Conservation (phyloP, 35 echinoderm and acorn worm species). For the Apostichopus japonicus region DNA sequence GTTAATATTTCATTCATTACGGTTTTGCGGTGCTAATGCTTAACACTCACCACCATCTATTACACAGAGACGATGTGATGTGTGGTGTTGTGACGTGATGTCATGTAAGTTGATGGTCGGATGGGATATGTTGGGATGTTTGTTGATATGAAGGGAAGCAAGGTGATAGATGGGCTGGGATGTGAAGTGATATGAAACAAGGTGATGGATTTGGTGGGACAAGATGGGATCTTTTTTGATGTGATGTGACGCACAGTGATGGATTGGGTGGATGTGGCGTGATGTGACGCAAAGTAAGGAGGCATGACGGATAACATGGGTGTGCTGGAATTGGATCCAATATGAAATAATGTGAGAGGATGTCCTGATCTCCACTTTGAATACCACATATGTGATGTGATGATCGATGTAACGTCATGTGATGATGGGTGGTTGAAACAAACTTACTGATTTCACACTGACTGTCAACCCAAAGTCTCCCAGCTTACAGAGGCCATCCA, state of each 20-base stretch:
- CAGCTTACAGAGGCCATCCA: too few relatives aligned
- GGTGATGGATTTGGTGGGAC: not conserved
- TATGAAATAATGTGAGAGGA: not conserved
- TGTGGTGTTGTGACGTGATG: too few relatives aligned
- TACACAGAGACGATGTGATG: too few relatives aligned
- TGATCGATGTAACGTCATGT: not conserved
- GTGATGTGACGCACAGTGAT: not conserved
- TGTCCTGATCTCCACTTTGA: not conserved
- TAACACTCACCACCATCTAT: too few relatives aligned
- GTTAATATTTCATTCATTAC: too few relatives aligned
- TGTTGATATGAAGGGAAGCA: too few relatives aligned
- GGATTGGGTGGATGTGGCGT: not conserved
- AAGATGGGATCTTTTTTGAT: too few relatives aligned
- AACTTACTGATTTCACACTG: not conserved
- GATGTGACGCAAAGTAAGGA: not conserved
- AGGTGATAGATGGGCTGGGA: too few relatives aligned
- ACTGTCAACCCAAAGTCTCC: not conserved
- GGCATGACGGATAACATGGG: not conserved
- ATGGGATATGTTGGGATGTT: too few relatives aligned
- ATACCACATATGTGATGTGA: not conserved
- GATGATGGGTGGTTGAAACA: not conserved
- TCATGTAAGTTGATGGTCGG: too few relatives aligned
- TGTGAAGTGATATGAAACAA: too few relatives aligned
- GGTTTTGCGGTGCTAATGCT: too few relatives aligned
- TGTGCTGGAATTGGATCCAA: not conserved